Base-by-base conservation (phyloP, 1,140 invertebrate species). In the Eurosta solidaginis region DNA sequence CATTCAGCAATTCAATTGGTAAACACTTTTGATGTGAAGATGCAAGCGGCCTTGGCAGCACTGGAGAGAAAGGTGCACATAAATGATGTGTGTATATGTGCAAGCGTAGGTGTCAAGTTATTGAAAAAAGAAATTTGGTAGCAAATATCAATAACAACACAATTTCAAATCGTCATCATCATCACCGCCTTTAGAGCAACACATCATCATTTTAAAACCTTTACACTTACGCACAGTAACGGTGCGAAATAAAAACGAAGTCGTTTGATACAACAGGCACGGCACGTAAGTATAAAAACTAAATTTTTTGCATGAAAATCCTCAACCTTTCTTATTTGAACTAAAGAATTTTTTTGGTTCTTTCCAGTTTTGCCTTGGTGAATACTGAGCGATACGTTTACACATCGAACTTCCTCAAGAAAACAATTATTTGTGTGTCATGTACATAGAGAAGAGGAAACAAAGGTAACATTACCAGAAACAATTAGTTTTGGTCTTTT, bases 1-100 rank as follows among this genome's bases (percentile, higher is more conserved):
- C 85, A 84, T 85, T 82, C 85, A 85, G 83, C 83, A 83, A 83
- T 85, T 85, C 84, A 85, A 85, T 85, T 84, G 84, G 79, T 82
- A 85, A 85, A 85, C 82, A 85, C 81, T 81, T 81, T 82, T 81
- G 80, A 83, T 80, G 78, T 79, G 22, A 14, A n/a, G 22, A 0
- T 25, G 22, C 29, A 27, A 49, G 42, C 22, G 27, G 22, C 22
- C 40, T 45, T 75, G 45, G 45, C 22, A 9, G 42, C 42, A 25
- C 22, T 12, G 73, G 17, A 74, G 27, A 47, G 17, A 33, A 12
- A 36, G 4, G 0, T 2, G 9, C 10, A 54, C 1, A 1, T 10
- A 33, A 17, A 29, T 59, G 33, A 52, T 52, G 12, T 33, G 29
- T 59, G 22, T 27, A 25, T 27, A 3, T 25, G 5, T 52, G 6